A percentile compares a stretch with the other conserved stretches of the same genome.
Evolutionary conservation across 2,797 vertebrate genomes (phyloP).

Genomic region (Hypotaenidia okinawae): DNA sequence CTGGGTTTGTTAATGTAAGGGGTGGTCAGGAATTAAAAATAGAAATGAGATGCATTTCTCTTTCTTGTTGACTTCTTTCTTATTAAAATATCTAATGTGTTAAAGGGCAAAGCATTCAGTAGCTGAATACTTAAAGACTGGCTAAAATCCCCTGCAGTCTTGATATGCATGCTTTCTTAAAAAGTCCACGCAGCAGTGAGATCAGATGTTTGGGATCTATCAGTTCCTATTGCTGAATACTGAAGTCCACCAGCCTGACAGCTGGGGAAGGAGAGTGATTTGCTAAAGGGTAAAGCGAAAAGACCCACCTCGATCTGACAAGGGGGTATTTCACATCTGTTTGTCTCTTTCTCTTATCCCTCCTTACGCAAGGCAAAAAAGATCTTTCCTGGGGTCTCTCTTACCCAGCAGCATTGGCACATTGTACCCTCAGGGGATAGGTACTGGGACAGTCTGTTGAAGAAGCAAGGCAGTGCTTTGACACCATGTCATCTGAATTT

Average conservation of each 20-base stretch:
- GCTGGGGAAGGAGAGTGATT: neutral
- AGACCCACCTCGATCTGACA: neutral
- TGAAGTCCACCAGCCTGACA: neutral
- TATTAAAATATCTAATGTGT: neutral
- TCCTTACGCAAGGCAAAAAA: neutral
- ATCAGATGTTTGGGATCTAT: neutral
- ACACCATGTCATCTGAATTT: neutral
- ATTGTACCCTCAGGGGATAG: neutral
- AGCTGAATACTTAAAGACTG: neutral
- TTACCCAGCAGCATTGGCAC: neutral
- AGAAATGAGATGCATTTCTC: neutral
- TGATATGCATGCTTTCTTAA: neutral
- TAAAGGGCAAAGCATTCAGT: neutral
- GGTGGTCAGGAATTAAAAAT: neutral
- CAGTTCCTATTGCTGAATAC: neutral
- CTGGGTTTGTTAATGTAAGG: neutral
- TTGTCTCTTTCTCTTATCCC: neutral
- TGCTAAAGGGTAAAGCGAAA: neutral
- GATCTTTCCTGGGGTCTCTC: neutral
- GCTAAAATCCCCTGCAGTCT: neutral
- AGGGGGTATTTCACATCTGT: neutral
- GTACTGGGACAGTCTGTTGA: neutral
- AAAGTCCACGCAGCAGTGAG: neutral
- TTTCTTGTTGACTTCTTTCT: neutral
- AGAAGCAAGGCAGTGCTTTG: neutral